A percentile compares a stretch with the other conserved stretches of the same genome.
These are phyloP conservation scores for Stichodactyla helianthus DNA, from an alignment of 64 coral and sea anemone species.

Conservation along the genomic window DNA sequence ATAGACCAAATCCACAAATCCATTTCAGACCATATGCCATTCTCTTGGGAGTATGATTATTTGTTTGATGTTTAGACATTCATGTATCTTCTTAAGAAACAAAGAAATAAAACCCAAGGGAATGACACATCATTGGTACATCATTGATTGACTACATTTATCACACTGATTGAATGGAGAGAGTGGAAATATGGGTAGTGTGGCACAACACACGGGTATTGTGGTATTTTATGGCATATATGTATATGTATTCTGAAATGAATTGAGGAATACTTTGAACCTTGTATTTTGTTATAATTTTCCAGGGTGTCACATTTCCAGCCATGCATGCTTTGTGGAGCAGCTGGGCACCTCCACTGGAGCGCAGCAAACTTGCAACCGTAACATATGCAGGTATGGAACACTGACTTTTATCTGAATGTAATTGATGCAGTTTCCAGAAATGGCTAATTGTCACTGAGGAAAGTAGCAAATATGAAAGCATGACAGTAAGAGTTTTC, in stretches of 20 bases:
- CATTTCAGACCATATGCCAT: no score
- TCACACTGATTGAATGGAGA: background rate
- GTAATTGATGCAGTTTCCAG: background rate
- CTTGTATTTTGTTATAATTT: background rate
- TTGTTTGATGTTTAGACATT: no score
- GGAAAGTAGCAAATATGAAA: no score
- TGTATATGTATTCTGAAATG: background rate
- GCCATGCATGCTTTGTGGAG: constrained; percentile 99
- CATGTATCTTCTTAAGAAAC: background rate
- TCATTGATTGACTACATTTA: background rate
- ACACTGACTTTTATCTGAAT: background rate
- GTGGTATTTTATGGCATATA: no score
- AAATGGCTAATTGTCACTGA: background rate
- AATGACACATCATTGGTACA: background rate
- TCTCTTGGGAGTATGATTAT: no score
- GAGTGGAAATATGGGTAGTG: background rate
- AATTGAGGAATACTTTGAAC: background rate
- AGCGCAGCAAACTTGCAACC: constrained; percentile 85
- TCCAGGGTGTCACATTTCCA: constrained; percentile 92
- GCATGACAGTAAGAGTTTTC: no score
- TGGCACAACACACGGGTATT: no score
- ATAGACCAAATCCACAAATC: no score
- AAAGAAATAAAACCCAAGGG: background rate
- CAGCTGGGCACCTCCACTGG: constrained; percentile 91
- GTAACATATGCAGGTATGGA: constrained; percentile 58